phyloP scores from a whole-genome alignment of 1,140 invertebrate genomes.

The Diuraphis noxia region DNA sequence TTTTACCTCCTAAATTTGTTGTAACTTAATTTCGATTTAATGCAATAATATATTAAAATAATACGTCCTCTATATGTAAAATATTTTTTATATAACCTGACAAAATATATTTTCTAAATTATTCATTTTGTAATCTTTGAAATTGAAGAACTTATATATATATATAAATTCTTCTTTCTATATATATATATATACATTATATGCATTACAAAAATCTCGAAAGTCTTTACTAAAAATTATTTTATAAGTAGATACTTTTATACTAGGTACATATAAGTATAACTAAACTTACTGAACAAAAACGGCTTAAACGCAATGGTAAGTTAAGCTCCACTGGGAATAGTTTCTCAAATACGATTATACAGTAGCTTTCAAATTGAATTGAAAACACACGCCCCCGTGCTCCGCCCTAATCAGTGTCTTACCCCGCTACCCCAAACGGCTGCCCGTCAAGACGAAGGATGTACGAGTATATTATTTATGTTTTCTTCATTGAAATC shows the following conservation, averaged over 20 bases:
- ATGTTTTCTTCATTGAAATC: slow-evolving; percentile 1
- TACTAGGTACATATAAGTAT: not conserved
- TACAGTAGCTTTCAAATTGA: not conserved
- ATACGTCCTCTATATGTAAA: not conserved
- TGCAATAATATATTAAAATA: not conserved
- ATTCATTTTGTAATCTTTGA: not conserved
- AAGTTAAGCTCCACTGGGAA: not conserved
- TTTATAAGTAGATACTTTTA: not conserved
- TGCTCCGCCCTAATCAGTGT: not conserved
- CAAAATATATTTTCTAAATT: not conserved
- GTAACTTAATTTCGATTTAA: not conserved
- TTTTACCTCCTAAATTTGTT: too few relatives aligned
- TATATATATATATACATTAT: not conserved
- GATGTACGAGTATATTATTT: not conserved
- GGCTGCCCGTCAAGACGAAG: not conserved
- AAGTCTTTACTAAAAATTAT: not conserved
- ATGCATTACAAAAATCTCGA: not conserved
- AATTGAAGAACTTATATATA: not conserved
- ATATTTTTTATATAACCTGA: not conserved
- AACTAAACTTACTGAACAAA: not conserved
- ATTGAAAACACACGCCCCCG: slow-evolving; percentile 10
- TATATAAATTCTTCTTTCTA: too few relatives aligned
- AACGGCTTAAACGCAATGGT: not conserved
- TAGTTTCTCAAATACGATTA: slow-evolving; percentile 9
- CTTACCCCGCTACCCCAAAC: not conserved